phyloP scores from a whole-genome alignment of 35 echinoderm and acorn worm genomes.

The Strongylocentrotus purpuratus region DNA sequence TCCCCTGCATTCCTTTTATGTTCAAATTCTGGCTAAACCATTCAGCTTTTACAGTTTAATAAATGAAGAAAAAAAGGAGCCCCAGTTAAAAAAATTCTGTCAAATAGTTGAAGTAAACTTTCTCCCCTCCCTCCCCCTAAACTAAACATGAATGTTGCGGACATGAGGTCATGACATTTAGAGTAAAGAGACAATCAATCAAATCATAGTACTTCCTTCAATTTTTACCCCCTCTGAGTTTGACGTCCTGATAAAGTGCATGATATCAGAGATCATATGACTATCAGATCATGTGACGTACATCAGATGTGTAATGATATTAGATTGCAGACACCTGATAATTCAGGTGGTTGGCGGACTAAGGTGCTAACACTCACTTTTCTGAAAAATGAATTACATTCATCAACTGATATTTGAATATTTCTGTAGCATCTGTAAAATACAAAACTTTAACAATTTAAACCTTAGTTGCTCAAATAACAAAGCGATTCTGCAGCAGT shows the following conservation, averaged over 20 bases:
- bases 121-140: no score
- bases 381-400: background rate
- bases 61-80: no score
- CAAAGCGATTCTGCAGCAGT: no score
- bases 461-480: no score
- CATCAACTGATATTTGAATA: no score
- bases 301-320: background rate
- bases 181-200: background rate
- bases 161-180: background rate
- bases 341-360: background rate
- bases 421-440: no score
- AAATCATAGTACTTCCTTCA: background rate
- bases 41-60: no score
- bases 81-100: no score
- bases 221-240: background rate
- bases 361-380: background rate
- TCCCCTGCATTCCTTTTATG: no score
- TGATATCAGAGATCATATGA: slow-evolving; percentile 1
- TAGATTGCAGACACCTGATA: slow-evolving; percentile 11
- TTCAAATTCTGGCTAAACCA: no score
- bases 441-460: no score
- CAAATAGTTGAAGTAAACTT: no score
- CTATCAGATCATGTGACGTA: background rate
- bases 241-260: background rate
- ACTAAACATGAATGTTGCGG: background rate